Evolutionary conservation across 1,140 invertebrate species (phyloP).

Genomic region (Mamestra configurata): DNA sequence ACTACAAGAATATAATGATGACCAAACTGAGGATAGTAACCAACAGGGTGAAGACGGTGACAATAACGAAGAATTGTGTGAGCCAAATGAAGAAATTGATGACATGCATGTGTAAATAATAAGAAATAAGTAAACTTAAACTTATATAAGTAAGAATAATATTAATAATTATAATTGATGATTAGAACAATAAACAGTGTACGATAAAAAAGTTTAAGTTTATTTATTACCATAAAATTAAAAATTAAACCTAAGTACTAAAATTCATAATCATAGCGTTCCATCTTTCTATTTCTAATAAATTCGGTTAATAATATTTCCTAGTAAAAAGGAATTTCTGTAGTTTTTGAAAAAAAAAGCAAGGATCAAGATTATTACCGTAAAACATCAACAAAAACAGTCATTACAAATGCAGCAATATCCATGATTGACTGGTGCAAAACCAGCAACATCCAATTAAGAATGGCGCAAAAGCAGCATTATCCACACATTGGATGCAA

Average conservation of each 20-base stretch:
- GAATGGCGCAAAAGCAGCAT: background rate
- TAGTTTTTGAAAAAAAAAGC: too few species aligned
- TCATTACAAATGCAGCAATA: background rate
- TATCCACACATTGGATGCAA: background rate
- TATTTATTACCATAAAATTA: too few species aligned
- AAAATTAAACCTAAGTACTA: too few species aligned
- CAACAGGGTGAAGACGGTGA: background rate
- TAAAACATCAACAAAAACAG: background rate
- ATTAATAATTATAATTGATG: too few species aligned
- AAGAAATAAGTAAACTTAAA: background rate
- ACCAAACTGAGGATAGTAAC: background rate
- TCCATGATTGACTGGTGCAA: background rate
- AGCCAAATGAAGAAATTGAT: background rate
- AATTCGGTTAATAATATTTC: too few species aligned
- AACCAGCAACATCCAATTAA: background rate
- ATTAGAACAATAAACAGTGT: too few species aligned
- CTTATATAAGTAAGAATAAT: too few species aligned
- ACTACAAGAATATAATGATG: background rate
- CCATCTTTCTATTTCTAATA: too few species aligned
- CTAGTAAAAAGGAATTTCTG: too few species aligned
- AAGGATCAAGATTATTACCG: background rate
- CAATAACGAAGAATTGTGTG: background rate
- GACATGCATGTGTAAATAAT: conserved; percentile 1
- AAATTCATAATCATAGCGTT: too few species aligned
- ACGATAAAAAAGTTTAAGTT: too few species aligned